Conservation (phyloP, 2,113 vertebrate species). For the Alectura lathami region DNA sequence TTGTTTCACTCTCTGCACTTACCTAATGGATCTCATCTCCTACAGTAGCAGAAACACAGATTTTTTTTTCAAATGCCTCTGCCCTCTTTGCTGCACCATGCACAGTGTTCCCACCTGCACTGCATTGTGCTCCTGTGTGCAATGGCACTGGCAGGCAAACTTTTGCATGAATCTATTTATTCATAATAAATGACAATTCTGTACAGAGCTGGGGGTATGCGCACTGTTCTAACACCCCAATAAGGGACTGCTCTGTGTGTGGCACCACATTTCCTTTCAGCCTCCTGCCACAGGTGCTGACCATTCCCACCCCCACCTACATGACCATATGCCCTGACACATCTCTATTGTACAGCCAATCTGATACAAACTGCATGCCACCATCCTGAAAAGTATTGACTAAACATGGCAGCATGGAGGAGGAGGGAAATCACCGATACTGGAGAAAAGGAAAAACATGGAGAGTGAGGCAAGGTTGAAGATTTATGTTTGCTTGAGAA, state of each 20-base stretch:
- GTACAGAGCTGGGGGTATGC: not conserved
- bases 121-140: not conserved
- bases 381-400: not conserved
- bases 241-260: not conserved
- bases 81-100: rapidly evolving
- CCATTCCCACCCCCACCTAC: not conserved
- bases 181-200: not conserved
- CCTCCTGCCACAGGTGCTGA: not conserved
- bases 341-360: not conserved
- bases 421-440: not conserved
- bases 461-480: not conserved
- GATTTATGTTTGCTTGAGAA: not conserved
- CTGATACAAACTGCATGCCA: not conserved
- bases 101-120: not conserved
- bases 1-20: not conserved
- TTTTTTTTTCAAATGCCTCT: not conserved
- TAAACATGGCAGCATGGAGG: not conserved
- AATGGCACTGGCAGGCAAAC: not conserved
- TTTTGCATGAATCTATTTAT: not conserved
- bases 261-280: not conserved
- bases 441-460: not conserved
- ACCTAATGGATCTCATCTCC: not conserved
- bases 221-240: not conserved
- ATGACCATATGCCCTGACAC: not conserved
- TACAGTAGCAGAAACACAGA: too few relatives aligned